Percentiles rank a stretch among this genome's conserved stretches.
These are phyloP conservation scores for Sminthurinus signatus DNA, from an alignment of 1,140 invertebrate species.

Conservation along the genomic window DNA sequence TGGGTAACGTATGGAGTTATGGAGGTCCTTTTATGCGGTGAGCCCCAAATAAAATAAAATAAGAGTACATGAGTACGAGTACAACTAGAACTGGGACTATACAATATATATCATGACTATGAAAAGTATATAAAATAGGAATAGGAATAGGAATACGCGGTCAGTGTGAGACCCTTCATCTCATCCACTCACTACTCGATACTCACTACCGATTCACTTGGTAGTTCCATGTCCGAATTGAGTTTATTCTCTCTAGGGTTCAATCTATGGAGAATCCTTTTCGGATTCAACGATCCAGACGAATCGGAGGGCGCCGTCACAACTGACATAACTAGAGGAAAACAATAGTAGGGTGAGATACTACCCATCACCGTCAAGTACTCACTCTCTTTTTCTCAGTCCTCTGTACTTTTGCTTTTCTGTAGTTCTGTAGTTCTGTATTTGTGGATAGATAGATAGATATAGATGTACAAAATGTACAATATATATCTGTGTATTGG, in stretches of 20 bases:
- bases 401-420: too few species aligned
- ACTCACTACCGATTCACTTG: slow-evolving; percentile 4
- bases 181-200: neutral
- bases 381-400: slow-evolving; percentile 1
- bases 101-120: too few species aligned
- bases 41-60: too few species aligned
- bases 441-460: neutral
- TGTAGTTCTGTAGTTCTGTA: neutral
- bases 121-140: too few species aligned
- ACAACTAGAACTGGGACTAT: too few species aligned
- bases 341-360: slow-evolving; percentile 31
- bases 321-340: slow-evolving; percentile 30
- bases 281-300: slow-evolving; percentile 34
- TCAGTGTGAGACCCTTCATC: slow-evolving; percentile 22
- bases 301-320: slow-evolving; percentile 39
- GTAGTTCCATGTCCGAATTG: slow-evolving; percentile 19
- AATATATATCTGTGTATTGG: too few species aligned
- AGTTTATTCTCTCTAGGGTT: too few species aligned
- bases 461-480: too few species aligned
- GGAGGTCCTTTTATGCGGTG: slow-evolving; percentile 19
- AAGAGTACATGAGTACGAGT: too few species aligned
- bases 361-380: slow-evolving; percentile 42
- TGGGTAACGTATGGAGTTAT: neutral
- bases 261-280: slow-evolving; percentile 24
- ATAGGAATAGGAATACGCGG: too few species aligned